A percentile compares a stretch with the other conserved stretches of the same genome.
phyloP scores from a whole-genome alignment of 2,113 vertebrate species.

The Furnarius figulus region DNA sequence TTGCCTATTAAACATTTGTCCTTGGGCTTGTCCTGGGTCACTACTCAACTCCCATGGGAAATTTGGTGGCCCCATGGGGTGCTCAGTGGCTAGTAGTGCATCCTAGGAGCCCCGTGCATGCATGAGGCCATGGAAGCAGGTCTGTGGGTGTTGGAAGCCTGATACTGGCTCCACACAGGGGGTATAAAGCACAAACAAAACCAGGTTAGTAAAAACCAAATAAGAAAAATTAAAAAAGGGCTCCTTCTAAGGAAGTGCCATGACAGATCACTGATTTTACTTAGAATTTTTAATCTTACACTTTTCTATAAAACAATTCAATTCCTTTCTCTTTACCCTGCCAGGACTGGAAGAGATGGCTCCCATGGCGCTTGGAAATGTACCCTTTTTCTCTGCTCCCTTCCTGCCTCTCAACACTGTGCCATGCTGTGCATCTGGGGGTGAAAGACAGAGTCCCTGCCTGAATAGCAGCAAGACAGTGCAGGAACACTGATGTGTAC shows the following conservation, averaged over 20 bases:
- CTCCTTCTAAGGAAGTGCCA: background rate
- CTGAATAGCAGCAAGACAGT: background rate
- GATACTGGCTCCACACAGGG: background rate
- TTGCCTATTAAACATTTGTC: background rate
- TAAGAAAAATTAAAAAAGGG: background rate
- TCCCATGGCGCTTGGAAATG: background rate
- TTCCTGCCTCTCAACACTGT: background rate
- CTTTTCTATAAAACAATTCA: background rate
- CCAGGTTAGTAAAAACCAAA: background rate
- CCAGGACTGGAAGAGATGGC: background rate
- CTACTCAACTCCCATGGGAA: accelerated
- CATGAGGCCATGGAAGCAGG: accelerated
- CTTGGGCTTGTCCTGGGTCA: background rate
- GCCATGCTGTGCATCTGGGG: background rate
- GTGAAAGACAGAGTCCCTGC: background rate
- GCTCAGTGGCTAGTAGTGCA: accelerated
- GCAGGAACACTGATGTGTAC: background rate
- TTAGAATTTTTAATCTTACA: background rate
- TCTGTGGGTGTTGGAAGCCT: background rate
- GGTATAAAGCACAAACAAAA: background rate
- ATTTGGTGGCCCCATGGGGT: background rate
- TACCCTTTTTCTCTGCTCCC: background rate
- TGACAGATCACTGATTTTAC: background rate
- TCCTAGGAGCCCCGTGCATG: background rate
- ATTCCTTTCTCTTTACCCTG: background rate